Percentiles rank a stretch among this genome's conserved stretches.
Evolutionary conservation across 1,140 invertebrate genomes (phyloP).

Genomic region (Aethina tumida): DNA sequence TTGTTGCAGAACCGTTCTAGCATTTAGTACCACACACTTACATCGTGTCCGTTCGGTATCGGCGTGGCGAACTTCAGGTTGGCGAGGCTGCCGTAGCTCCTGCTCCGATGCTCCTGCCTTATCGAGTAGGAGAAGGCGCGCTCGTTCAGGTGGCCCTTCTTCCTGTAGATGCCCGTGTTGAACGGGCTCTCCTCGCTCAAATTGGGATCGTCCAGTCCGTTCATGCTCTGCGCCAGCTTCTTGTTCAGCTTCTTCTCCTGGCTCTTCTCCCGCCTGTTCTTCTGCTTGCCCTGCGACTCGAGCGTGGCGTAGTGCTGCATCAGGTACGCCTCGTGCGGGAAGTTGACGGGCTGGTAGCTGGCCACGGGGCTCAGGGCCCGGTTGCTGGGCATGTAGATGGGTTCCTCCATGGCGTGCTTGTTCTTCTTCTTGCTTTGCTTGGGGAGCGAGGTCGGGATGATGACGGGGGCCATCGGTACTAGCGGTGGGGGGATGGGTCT

Average conservation of each 20-base stretch:
- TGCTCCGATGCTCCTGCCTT: constrained; percentile 79
- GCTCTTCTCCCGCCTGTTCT: constrained; percentile 27
- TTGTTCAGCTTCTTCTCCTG: constrained; percentile 36
- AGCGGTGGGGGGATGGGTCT: constrained; percentile 35
- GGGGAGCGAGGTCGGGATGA: constrained; percentile 23
- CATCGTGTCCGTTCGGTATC: constrained; percentile 40
- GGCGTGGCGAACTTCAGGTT: constrained; percentile 71
- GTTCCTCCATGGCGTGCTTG: constrained; percentile 41
- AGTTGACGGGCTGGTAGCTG: constrained; percentile 50
- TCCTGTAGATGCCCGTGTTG: constrained; percentile 77
- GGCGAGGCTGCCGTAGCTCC: constrained; percentile 81
- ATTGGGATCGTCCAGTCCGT: constrained; percentile 46
- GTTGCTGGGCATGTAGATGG: constrained; percentile 50
- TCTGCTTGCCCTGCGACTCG: constrained; percentile 35
- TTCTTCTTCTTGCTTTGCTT: constrained; percentile 29
- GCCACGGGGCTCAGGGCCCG: constrained; percentile 47
- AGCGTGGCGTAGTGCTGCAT: constrained; percentile 49
- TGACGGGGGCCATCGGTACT: constrained; percentile 31
- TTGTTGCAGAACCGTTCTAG: background rate
- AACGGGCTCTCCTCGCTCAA: constrained; percentile 63
- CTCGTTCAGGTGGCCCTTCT: constrained; percentile 88
- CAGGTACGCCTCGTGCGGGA: constrained; percentile 50
- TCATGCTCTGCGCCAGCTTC: constrained; percentile 43
- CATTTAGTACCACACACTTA: constrained; percentile 37
- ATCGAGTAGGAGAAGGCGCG: constrained; percentile 90